Base-by-base conservation (phyloP, 2,888 invertebrate species). In the Dyspetes luteomarginatus region DNA sequence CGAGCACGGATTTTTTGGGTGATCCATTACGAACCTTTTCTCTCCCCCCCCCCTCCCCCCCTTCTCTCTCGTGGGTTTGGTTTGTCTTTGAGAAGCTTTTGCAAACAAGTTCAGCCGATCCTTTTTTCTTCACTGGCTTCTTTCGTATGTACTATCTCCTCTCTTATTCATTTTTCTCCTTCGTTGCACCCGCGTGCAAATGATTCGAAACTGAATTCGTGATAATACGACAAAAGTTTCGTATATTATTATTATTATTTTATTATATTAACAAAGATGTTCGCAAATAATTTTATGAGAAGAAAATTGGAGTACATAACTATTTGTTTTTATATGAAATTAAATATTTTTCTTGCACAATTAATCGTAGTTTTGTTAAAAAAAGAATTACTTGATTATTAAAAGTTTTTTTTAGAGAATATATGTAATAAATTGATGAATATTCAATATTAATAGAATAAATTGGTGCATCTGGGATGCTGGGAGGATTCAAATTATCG, bases 1-100 rank as follows among this genome's bases (percentile, higher is more conserved):
- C 43, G 55, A 74, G 62, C 45, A 56, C 62, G 43, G 48, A 55
- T 68, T 73, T 73, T 78, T 62, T 28, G 68, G 78, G 62, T 62
- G 68, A 68, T 73, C 78, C 78, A 78, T 78, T 68, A 73, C 62
- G 73, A 52, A 30, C 73, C 65, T 68, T 64, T 60, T 7, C 52
- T 45, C 36, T 74, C 45, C 30, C 64, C 58, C 73, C 67, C 77
- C 41, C 78, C 62, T 69, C 64, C 73, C 67, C 68, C 56, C 43
- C 43, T 64, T 65, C 68, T 45, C 68, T 36, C 52, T 15, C 58
- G 56, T 60, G 24, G 41, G 28, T 22, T 65, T 45, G 26, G 17
- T 67, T 15, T 5, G 48, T 24, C 48, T 28, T 5, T 19, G 50
- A 30, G 67, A 50, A 67, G 67, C 67, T 67, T 50, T 68, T 26